A percentile compares a stretch with the other conserved stretches of the same genome.
These are phyloP conservation scores for Poliocrania exsul DNA, from an alignment of 2,797 vertebrate species.

Conservation along the genomic window DNA sequence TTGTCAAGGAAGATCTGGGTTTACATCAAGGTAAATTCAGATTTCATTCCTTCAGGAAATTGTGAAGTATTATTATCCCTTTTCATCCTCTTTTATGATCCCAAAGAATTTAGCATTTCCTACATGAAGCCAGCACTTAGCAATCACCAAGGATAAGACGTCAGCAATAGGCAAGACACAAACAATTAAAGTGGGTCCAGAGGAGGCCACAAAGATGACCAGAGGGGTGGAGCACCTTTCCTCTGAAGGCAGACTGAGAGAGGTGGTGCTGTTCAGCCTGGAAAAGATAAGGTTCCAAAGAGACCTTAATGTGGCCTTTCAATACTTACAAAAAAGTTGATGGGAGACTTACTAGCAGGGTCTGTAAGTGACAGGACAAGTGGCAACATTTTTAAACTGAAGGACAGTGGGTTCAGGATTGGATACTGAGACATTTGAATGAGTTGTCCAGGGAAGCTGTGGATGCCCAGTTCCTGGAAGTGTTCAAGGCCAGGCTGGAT, in stretches of 20 bases:
- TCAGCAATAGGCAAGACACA: neutral
- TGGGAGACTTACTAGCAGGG: neutral
- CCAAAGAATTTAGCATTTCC: neutral
- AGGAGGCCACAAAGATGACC: rapidly evolving
- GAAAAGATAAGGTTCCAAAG: neutral
- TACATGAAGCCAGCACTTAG: neutral
- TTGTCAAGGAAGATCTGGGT: neutral
- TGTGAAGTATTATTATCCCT: neutral
- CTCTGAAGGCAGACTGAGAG: neutral
- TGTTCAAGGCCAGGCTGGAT: neutral
- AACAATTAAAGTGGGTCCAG: neutral
- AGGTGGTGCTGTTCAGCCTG: neutral
- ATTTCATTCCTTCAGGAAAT: neutral
- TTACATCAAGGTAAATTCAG: neutral
- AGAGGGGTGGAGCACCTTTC: neutral
- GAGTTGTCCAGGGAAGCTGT: neutral
- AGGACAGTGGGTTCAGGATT: neutral
- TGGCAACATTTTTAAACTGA: neutral
- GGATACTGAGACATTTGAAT: neutral
- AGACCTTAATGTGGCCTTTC: neutral
- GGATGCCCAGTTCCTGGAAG: neutral
- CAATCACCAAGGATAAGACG: neutral
- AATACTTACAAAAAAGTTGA: neutral
- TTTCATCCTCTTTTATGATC: neutral
- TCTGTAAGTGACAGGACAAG: neutral